Percentiles rank a stretch among this genome's conserved stretches.
Conservation (phyloP, 2,797 vertebrate species). For the Steatocranus sp. region DNA sequence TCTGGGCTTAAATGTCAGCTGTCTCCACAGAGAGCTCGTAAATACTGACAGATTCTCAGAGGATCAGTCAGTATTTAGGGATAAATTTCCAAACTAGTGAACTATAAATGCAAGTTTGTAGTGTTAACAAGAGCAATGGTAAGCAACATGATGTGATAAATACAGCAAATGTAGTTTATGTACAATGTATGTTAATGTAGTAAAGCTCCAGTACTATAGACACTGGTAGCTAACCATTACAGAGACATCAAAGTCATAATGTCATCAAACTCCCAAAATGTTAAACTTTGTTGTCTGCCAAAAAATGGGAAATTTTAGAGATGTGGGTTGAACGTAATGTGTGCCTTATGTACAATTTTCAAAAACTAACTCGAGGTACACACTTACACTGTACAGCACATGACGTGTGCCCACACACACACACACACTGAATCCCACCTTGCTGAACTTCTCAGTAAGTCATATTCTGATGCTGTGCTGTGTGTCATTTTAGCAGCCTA, state of each 20-base stretch:
- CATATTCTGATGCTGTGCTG: constrained; percentile 29
- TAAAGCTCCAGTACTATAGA: neutral
- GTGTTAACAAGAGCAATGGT: neutral
- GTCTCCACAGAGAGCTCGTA: neutral
- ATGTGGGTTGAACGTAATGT: neutral
- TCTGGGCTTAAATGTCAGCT: neutral
- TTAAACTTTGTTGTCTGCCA: neutral
- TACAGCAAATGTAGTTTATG: neutral
- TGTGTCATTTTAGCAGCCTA: constrained; percentile 25
- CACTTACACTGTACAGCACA: neutral
- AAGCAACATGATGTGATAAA: neutral
- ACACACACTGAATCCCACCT: neutral
- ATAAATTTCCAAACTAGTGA: neutral
- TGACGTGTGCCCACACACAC: neutral
- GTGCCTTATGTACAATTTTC: neutral
- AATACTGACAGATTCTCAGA: neutral
- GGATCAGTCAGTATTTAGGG: neutral
- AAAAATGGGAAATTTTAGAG: neutral
- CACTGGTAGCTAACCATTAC: neutral
- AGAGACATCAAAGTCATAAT: neutral
- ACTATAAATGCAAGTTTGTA: neutral
- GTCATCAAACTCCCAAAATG: neutral
- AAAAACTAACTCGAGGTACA: neutral
- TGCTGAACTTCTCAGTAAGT: constrained; percentile 5
- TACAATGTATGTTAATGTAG: neutral